phyloP scores from a whole-genome alignment of 2,113 vertebrate genomes.

The Microtus ochrogaster region DNA sequence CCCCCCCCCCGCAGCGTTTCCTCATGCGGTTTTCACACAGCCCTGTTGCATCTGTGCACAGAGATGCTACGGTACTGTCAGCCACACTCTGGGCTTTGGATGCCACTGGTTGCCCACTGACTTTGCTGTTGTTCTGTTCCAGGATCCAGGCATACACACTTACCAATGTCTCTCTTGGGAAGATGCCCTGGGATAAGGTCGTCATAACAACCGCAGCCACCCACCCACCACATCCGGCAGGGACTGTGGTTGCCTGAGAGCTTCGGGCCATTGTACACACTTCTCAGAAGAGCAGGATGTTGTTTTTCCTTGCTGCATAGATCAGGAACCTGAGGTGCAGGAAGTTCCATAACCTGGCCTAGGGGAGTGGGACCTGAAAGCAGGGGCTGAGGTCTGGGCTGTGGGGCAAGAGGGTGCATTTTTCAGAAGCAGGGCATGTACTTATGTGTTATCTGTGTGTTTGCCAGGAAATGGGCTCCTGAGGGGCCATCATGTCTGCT shows the following conservation, averaged over 20 bases:
- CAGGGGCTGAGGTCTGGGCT: not conserved
- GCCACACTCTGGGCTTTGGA: not conserved
- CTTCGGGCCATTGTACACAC: accelerated
- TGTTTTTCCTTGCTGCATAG: not conserved
- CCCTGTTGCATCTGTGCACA: not conserved
- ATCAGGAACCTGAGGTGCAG: not conserved
- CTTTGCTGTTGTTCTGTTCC: not conserved
- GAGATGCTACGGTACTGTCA: not conserved
- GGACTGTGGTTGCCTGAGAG: not conserved
- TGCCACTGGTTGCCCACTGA: not conserved
- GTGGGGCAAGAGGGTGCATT: not conserved
- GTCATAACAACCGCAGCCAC: accelerated
- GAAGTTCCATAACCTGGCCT: not conserved
- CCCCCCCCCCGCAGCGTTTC: accelerated
- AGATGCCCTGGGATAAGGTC: not conserved
- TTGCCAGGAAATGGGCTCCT: not conserved
- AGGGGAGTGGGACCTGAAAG: not conserved
- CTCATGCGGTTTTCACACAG: accelerated
- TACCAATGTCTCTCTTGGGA: not conserved
- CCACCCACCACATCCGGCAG: accelerated
- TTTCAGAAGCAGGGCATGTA: not conserved
- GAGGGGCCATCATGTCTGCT: not conserved
- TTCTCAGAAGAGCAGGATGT: accelerated
- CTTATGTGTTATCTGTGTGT: not conserved
- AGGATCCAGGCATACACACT: not conserved